Evolutionary conservation across 2,797 vertebrate species (phyloP), one percentile per base, ranked within the genome.

Genomic region (Choloepus didactylus): DNA sequence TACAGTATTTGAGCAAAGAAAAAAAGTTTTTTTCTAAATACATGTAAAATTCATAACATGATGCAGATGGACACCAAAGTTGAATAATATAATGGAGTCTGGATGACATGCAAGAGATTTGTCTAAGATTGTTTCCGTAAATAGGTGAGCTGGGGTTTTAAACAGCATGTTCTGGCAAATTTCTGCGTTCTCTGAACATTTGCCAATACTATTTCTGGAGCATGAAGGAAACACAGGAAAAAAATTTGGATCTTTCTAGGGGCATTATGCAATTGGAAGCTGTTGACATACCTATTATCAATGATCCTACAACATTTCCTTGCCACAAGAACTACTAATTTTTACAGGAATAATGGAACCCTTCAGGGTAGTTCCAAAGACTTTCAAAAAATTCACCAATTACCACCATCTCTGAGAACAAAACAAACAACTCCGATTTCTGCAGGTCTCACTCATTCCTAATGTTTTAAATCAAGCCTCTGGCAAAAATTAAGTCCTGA

Each of bases 231-330:
- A 85, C 79, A 96, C n/a, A 87, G 75, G 83, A 97, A 95, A 97
- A 92, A 96, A 27, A 93, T 96, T 95, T 94, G 83, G 89, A 94
- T 97, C 97, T 96, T 95, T 84, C 72, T 95, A 66, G 73, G 75
- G 80, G 89, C 79, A 92, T 92, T 97, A 96, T 5, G 38, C 95
- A 91, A 89, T 66, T 96, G 85, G 91, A 72, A 97, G 96, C 93
- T 93, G 96, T 95, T 97, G 94, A 97, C 81, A 95, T 41, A 95
- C 4, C 85, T 97, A 92, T 89, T 96, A 97, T 93, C 87, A 97
- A 94, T 66, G 98, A 89, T 70, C 75, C 92, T 91, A 73, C 96
- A 93, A 85, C 93, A 91, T 90, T 97, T 98, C 93, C 93, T 60
- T 0, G 90, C 96, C 97, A 88, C 89, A 95, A 93, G 92, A 94